Evolutionary conservation across 2,888 invertebrate genomes (phyloP).

Genomic region (Mythimna albipuncta): DNA sequence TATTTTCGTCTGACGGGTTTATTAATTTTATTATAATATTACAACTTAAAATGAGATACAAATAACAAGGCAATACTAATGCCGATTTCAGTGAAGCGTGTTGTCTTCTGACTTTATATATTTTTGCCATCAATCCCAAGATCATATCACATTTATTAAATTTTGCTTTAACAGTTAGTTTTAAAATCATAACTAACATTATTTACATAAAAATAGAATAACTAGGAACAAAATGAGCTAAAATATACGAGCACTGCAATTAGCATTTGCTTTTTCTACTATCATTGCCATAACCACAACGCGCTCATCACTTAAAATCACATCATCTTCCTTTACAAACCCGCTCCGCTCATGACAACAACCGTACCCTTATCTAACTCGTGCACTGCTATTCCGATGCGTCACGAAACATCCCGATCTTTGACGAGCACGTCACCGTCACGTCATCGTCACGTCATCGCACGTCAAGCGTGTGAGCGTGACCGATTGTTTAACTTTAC

Average conservation of each 20-base stretch:
- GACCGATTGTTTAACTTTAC: conserved; percentile 52
- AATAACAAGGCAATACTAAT: not conserved
- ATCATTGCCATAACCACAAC: not conserved
- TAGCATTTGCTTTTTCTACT: not conserved
- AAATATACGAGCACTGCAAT: not conserved
- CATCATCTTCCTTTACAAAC: not conserved
- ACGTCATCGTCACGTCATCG: conserved; percentile 44
- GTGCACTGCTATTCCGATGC: conserved; percentile 49
- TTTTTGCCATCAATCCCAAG: too few relatives aligned
- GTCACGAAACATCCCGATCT: conserved; percentile 59
- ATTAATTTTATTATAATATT: not conserved
- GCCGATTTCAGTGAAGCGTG: not conserved
- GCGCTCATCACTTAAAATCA: not conserved
- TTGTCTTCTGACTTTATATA: not conserved
- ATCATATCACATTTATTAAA: too few relatives aligned
- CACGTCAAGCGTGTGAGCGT: conserved; percentile 55
- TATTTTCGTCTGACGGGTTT: not conserved
- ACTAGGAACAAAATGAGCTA: not conserved
- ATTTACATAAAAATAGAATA: not conserved
- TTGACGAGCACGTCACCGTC: conserved; percentile 46
- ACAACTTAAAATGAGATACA: not conserved
- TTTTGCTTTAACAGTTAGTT: too few relatives aligned
- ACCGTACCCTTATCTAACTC: conserved; percentile 27
- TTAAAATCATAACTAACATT: not conserved
- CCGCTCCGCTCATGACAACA: conserved; percentile 6